These are phyloP conservation scores for Tetramorium alpestre DNA, from an alignment of 1,140 invertebrate genomes.

Conservation along the genomic window DNA sequence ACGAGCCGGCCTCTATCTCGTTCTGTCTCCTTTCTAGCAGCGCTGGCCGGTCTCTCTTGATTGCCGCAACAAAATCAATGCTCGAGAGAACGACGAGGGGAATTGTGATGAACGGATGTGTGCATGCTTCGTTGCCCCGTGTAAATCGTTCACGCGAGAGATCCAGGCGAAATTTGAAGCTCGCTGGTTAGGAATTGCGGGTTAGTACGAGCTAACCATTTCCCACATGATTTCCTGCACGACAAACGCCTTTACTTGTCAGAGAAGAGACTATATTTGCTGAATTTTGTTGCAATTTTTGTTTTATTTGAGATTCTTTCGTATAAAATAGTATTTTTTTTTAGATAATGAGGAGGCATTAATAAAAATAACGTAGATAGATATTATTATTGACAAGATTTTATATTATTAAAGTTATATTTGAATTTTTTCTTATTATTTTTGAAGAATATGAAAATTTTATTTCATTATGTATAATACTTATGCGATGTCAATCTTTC, in stretches of 20 bases:
- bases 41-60: conserved; percentile 38
- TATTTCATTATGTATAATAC: neutral
- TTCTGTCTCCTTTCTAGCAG: conserved; percentile 36
- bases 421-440: neutral
- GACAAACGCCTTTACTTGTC: neutral
- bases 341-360: neutral
- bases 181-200: conserved; percentile 42
- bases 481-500: neutral
- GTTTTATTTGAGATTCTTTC: neutral
- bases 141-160: conserved; percentile 36
- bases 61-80: conserved; percentile 67
- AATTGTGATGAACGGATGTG: conserved; percentile 47
- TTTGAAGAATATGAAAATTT: neutral
- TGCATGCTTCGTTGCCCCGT: conserved; percentile 49
- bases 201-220: conserved; percentile 35
- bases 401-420: neutral
- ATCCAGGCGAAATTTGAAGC: conserved; percentile 36
- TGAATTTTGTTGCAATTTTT: neutral
- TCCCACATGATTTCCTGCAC: conserved; percentile 44
- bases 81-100: conserved; percentile 28
- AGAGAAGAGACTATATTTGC: neutral
- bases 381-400: neutral
- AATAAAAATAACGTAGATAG: neutral
- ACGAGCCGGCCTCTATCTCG: conserved; percentile 34
- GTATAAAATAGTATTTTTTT: neutral